These are phyloP conservation scores for Lethrus apterus DNA, from an alignment of 1,140 invertebrate species.

Conservation along the genomic window DNA sequence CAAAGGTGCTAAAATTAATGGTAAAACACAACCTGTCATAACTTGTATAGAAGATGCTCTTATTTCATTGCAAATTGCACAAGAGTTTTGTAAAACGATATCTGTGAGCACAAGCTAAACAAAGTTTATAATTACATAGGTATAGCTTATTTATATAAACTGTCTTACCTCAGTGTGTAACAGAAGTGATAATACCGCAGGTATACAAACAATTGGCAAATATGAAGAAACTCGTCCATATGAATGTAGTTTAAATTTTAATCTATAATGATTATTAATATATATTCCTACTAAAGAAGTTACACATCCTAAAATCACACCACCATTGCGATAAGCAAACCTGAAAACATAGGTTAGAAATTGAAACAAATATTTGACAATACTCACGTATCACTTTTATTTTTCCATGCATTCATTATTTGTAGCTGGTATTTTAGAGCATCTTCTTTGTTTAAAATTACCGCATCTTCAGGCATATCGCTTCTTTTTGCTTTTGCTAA, in stretches of 20 bases:
- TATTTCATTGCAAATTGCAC: constrained; percentile 41
- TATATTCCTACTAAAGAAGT: constrained; percentile 38
- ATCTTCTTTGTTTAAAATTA: constrained; percentile 40
- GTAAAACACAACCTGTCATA: constrained; percentile 38
- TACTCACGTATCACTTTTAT: constrained; percentile 40
- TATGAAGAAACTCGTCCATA: constrained; percentile 40
- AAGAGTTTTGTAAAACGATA: constrained; percentile 36
- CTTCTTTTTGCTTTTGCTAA: constrained; percentile 18
- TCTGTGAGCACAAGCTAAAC: constrained; percentile 38
- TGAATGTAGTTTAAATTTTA: constrained; percentile 35
- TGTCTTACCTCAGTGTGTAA: constrained; percentile 36
- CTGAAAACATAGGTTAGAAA: constrained; percentile 27
- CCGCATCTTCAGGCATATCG: constrained; percentile 39
- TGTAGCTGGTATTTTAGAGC: constrained; percentile 42
- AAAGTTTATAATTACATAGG: background rate
- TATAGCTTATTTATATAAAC: background rate
- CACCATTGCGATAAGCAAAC: constrained; percentile 39
- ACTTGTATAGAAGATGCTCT: constrained; percentile 40
- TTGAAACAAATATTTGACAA: background rate
- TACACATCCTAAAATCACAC: constrained; percentile 31
- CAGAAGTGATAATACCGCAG: constrained; percentile 38
- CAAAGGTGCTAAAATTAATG: constrained; percentile 40
- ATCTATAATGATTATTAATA: constrained; percentile 41
- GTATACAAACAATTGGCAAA: constrained; percentile 41
- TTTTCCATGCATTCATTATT: constrained; percentile 41